These are phyloP conservation scores for Selene dorsalis DNA, from an alignment of 2,797 vertebrate species.

Conservation along the genomic window DNA sequence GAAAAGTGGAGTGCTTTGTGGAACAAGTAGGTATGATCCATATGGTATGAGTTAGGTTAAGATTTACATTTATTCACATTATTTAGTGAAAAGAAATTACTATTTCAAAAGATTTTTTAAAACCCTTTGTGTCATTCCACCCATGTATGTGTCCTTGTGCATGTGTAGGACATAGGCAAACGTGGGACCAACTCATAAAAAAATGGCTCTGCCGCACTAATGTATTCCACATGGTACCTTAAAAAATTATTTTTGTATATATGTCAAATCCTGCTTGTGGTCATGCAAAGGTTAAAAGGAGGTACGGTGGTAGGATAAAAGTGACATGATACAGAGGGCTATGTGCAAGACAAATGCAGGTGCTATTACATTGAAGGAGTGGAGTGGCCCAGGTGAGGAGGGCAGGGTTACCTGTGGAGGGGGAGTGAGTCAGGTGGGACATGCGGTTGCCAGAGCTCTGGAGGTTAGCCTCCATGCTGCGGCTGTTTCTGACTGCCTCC, in stretches of 20 bases:
- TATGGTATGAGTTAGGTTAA: background rate
- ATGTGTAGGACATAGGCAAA: background rate
- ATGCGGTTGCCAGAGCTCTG: conserved; percentile 92
- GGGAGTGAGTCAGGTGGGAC: conserved; percentile 89
- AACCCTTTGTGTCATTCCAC: background rate
- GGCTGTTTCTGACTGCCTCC: conserved; percentile 92
- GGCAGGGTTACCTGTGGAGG: conserved; percentile 85
- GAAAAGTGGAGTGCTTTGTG: conserved; percentile 19
- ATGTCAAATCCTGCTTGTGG: conserved; percentile 6
- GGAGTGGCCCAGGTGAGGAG: conserved; percentile 55
- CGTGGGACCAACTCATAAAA: background rate
- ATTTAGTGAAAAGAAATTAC: background rate
- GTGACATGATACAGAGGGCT: conserved; percentile 6
- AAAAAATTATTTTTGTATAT: background rate
- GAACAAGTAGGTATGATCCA: background rate
- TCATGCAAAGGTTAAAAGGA: conserved; percentile 46
- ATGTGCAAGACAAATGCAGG: conserved; percentile 27
- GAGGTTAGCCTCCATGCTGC: conserved; percentile 94
- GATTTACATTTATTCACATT: background rate
- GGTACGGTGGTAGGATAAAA: conserved; percentile 19
- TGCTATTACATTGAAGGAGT: conserved; percentile 9
- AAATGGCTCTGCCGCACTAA: background rate
- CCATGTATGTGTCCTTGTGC: background rate
- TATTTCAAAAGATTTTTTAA: background rate
- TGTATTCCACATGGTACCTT: background rate